Conservation (phyloP, 2,113 vertebrate species). For the Leucopternis melanops region DNA sequence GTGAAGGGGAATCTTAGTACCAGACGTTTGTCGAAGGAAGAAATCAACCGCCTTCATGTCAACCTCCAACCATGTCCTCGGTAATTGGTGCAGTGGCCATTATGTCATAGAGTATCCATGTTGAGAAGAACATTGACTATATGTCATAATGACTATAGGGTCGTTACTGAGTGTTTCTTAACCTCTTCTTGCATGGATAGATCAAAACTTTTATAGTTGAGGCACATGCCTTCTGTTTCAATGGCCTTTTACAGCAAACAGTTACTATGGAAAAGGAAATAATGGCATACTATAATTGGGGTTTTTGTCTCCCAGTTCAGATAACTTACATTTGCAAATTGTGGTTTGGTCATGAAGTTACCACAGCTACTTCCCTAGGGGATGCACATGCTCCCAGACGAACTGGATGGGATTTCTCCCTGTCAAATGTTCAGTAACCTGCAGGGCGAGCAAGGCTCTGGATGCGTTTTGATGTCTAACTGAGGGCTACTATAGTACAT, state of each 20-base stretch:
- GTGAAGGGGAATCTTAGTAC: background rate
- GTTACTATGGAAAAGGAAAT: background rate
- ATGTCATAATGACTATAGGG: background rate
- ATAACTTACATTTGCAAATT: background rate
- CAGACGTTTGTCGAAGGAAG: background rate
- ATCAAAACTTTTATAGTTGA: background rate
- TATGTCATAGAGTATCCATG: rapidly evolving
- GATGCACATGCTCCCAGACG: background rate
- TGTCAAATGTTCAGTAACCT: background rate
- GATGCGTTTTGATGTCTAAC: background rate
- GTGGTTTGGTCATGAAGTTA: background rate
- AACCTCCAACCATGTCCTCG: background rate
- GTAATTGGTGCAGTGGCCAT: background rate
- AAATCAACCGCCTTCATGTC: background rate
- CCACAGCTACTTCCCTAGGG: background rate
- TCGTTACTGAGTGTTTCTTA: background rate
- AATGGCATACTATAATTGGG: background rate
- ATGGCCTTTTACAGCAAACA: background rate
- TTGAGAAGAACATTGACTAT: background rate
- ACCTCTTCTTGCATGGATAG: background rate
- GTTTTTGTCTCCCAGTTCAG: background rate
- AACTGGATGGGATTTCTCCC: background rate
- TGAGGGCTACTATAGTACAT: background rate
- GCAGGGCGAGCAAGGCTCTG: background rate
- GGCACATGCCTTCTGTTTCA: background rate